Conservation (phyloP, 2,797 vertebrate genomes). For the Erpetoichthys calabaricus region DNA sequence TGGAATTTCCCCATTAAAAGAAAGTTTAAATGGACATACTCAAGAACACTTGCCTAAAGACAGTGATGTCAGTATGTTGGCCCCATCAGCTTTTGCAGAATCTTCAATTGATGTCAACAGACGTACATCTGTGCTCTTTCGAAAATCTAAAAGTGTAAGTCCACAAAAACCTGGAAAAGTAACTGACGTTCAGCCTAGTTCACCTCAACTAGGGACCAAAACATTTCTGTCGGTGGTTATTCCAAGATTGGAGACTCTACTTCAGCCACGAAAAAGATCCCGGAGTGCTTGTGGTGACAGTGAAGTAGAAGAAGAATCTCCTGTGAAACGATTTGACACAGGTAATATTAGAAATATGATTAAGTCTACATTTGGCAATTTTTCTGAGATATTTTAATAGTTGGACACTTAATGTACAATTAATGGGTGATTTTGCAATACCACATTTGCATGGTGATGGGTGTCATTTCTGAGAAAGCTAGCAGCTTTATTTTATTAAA, state of each 20-base stretch:
- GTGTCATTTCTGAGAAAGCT: too few species aligned
- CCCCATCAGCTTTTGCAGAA: constrained; percentile 71
- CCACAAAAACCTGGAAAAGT: constrained; percentile 62
- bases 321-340: constrained; percentile 73
- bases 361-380: too few species aligned
- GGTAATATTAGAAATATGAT: constrained; percentile 42
- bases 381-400: neutral
- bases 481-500: too few species aligned
- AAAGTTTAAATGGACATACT: constrained; percentile 60
- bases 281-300: constrained; percentile 63
- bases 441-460: too few species aligned
- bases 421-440: too few species aligned
- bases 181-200: constrained; percentile 49
- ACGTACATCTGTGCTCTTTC: constrained; percentile 81
- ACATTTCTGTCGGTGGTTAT: constrained; percentile 96
- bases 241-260: constrained; percentile 88
- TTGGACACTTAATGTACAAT: too few species aligned
- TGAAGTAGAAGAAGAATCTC: constrained; percentile 66
- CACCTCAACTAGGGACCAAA: constrained; percentile 78
- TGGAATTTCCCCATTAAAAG: constrained; percentile 62
- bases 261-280: constrained; percentile 91
- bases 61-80: constrained; percentile 68
- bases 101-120: constrained; percentile 71
- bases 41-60: constrained; percentile 57
- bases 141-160: constrained; percentile 79